Evolutionary conservation across 2,888 invertebrate species (phyloP).

Genomic region (Cyclophora albipunctata): DNA sequence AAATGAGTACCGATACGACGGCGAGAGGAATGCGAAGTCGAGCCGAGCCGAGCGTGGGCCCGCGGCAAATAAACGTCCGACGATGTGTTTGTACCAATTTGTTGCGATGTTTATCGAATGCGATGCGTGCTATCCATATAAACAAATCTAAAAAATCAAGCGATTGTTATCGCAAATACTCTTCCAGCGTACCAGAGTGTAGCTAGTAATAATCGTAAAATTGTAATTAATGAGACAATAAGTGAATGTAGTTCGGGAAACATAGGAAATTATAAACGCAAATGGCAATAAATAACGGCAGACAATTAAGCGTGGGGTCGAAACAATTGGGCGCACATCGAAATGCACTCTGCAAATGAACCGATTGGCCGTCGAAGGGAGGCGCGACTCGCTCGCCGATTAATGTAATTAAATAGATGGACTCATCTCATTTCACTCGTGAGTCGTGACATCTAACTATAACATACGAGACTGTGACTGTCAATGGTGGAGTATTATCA

Average conservation of each 20-base stretch:
- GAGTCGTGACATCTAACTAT: conserved; percentile 2
- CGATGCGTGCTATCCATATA: conserved; percentile 53
- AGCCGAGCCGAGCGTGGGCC: conserved; percentile 57
- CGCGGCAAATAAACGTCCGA: conserved; percentile 66
- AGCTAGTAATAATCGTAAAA: conserved; percentile 22
- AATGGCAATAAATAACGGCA: conserved; percentile 64
- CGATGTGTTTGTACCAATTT: conserved; percentile 69
- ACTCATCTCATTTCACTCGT: too few species aligned
- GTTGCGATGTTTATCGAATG: conserved; percentile 68
- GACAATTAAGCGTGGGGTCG: conserved; percentile 65
- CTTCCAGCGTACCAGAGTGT: conserved; percentile 7
- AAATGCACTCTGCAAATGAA: conserved; percentile 75
- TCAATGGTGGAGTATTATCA: too few species aligned
- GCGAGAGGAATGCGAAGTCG: conserved; percentile 61
- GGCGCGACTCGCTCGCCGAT: conserved; percentile 23
- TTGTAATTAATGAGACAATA: conserved; percentile 23
- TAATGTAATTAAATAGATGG: conserved; percentile 62
- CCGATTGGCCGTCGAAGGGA: conserved; percentile 39
- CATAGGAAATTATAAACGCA: conserved; percentile 48
- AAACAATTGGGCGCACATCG: conserved; percentile 63
- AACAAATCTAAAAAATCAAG: conserved; percentile 36
- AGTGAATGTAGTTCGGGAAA: conserved; percentile 42
- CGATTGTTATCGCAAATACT: too few species aligned
- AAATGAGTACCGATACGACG: conserved; percentile 70
- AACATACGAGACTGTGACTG: too few species aligned